These are phyloP conservation scores for Holcopasites calliopsidis DNA, from an alignment of 1,140 invertebrate species.

Conservation along the genomic window DNA sequence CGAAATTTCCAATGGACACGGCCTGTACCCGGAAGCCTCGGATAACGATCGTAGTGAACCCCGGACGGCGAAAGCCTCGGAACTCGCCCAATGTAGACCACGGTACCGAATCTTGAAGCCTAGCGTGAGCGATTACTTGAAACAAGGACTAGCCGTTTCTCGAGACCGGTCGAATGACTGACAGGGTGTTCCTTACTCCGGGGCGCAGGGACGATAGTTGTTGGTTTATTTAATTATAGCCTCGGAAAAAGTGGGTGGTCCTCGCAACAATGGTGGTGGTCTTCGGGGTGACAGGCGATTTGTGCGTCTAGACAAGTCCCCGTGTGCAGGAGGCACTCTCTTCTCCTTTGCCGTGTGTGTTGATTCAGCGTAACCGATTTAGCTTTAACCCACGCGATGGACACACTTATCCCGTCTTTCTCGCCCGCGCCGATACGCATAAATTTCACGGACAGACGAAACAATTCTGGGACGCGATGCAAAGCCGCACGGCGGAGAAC, in stretches of 20 bases:
- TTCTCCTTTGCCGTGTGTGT: slow-evolving; percentile 20
- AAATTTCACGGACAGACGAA: slow-evolving; percentile 64
- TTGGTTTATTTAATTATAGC: slow-evolving; percentile 1
- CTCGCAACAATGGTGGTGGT: background rate
- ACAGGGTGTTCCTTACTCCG: background rate
- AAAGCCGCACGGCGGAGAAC: slow-evolving; percentile 22
- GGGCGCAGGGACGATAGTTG: background rate
- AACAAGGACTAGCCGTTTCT: too few species aligned
- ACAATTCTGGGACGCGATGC: slow-evolving; percentile 48
- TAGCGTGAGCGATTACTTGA: too few species aligned
- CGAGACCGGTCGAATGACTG: too few species aligned
- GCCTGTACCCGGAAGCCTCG: too few species aligned
- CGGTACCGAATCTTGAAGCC: too few species aligned
- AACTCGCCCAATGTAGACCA: too few species aligned
- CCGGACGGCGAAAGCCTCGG: too few species aligned
- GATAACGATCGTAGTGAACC: too few species aligned
- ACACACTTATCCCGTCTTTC: slow-evolving; percentile 43
- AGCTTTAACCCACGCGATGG: slow-evolving; percentile 64
- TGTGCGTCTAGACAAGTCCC: slow-evolving; percentile 67
- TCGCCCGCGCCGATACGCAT: slow-evolving; percentile 47
- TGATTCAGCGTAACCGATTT: slow-evolving; percentile 69
- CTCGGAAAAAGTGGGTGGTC: slow-evolving; percentile 3
- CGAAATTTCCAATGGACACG: too few species aligned
- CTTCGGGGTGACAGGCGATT: slow-evolving; percentile 56
- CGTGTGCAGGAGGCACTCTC: slow-evolving; percentile 26